Evolutionary conservation across 2,113 vertebrate genomes (phyloP).

Genomic region (Desmodus rotundus): DNA sequence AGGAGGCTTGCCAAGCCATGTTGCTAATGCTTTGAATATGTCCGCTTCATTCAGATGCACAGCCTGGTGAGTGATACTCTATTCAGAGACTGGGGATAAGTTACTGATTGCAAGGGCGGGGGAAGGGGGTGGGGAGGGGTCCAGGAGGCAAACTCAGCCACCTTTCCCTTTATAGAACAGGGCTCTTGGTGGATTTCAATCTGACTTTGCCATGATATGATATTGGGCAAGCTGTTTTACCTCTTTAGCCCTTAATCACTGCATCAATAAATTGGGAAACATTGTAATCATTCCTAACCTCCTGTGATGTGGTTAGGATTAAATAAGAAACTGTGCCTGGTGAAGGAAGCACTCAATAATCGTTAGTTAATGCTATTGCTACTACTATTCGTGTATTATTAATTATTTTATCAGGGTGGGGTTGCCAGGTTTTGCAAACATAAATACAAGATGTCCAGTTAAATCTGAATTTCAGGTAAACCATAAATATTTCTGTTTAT

Average conservation of each 20-base stretch:
- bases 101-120: not conserved
- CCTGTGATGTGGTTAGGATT: not conserved
- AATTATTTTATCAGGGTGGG: not conserved
- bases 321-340: not conserved
- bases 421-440: conserved; percentile 29
- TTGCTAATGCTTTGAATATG: conserved; percentile 76
- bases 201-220: not conserved
- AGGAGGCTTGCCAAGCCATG: conserved; percentile 79
- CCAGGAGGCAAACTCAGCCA: not conserved
- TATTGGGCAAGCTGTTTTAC: not conserved
- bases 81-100: conserved; percentile 55
- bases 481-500: not conserved
- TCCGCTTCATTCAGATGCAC: conserved; percentile 22
- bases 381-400: not conserved
- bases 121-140: conserved; percentile 28
- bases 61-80: conserved; percentile 51
- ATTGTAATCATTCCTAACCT: not conserved
- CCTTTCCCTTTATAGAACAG: not conserved
- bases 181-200: not conserved
- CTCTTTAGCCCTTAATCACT: not conserved
- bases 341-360: not conserved
- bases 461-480: conserved; percentile 42
- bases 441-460: not conserved
- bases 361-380: not conserved
- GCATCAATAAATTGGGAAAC: not conserved